A percentile compares a stretch with the other conserved stretches of the same genome.
Evolutionary conservation across 2,888 invertebrate genomes (phyloP).

Genomic region (Andricus quercusramuli): DNA sequence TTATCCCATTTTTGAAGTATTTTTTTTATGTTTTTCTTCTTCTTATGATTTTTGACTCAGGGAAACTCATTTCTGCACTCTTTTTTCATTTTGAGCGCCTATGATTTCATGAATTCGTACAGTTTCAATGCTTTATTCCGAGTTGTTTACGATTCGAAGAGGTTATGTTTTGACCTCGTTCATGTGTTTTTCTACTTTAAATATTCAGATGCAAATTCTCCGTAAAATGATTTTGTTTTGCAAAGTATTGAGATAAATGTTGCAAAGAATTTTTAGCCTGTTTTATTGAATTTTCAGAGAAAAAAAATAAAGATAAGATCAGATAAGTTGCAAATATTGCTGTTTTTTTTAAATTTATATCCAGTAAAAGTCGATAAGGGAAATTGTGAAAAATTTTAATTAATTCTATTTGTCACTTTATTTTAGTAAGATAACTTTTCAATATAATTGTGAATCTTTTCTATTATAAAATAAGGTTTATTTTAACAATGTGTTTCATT

Average conservation of each 20-base stretch:
- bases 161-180: slow-evolving; percentile 56
- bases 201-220: neutral
- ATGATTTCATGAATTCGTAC: neutral
- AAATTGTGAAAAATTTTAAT: too few relatives aligned
- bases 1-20: slow-evolving; percentile 19
- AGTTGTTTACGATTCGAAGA: slow-evolving; percentile 43
- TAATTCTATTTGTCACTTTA: neutral
- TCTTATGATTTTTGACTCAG: neutral
- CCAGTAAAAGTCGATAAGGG: too few relatives aligned
- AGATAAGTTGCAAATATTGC: too few relatives aligned
- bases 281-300: too few relatives aligned
- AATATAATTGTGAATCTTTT: neutral
- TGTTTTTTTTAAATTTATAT: too few relatives aligned
- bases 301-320: too few relatives aligned
- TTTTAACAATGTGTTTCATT: neutral
- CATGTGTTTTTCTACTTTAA: slow-evolving; percentile 29
- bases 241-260: slow-evolving; percentile 32
- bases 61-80: neutral
- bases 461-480: neutral
- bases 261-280: neutral
- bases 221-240: slow-evolving; percentile 43
- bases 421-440: neutral
- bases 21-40: neutral
- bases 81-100: neutral
- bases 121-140: neutral